Conservation (phyloP, 2,888 invertebrate genomes). For the Disparrhopalites patrizii region DNA sequence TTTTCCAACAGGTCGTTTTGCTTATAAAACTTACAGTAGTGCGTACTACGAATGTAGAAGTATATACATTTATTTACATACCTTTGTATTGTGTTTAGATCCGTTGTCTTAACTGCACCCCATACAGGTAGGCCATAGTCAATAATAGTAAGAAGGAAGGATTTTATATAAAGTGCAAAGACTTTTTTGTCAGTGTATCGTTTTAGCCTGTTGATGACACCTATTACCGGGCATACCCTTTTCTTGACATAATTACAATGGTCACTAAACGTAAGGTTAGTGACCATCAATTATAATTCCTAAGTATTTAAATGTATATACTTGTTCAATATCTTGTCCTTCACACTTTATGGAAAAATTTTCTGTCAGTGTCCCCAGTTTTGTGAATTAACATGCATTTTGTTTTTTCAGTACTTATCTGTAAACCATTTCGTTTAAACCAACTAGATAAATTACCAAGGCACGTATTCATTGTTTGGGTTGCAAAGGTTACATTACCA, state of each 20-base stretch:
- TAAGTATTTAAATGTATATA: slow-evolving; percentile 11
- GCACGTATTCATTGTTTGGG: neutral
- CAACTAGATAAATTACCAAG: neutral
- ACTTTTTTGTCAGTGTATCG: neutral
- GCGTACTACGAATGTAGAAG: neutral
- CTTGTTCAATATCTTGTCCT: neutral
- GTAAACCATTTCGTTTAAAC: neutral
- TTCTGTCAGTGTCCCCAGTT: neutral
- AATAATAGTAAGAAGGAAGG: slow-evolving; percentile 7
- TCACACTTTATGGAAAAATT: neutral
- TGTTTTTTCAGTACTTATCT: neutral
- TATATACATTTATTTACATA: neutral
- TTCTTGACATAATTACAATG: slow-evolving; percentile 2
- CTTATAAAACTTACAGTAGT: neutral
- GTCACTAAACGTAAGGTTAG: slow-evolving; percentile 1
- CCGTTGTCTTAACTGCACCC: neutral
- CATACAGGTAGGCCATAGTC: slow-evolving; percentile 11
- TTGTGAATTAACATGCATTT: slow-evolving; percentile 8
- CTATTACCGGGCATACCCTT: neutral
- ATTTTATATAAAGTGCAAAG: neutral
- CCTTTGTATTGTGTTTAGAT: neutral
- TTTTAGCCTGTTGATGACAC: neutral
- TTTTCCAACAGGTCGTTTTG: neutral
- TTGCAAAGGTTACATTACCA: too few relatives aligned
- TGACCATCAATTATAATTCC: slow-evolving; percentile 5